A percentile compares a stretch with the other conserved stretches of the same genome.
Conservation (phyloP, 2,888 invertebrate species). For the Drosophila lutescens region DNA sequence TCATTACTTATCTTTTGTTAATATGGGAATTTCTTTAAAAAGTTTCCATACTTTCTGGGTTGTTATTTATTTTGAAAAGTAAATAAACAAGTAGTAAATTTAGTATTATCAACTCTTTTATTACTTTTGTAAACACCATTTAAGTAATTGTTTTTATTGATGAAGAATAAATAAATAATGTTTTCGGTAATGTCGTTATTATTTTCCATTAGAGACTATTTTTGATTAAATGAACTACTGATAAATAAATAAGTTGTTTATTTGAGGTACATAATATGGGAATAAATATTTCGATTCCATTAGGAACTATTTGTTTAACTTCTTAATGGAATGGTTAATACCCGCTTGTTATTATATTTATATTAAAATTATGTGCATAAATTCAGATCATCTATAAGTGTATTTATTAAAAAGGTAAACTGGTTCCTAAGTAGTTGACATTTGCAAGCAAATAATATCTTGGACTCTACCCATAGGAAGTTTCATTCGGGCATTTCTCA, state of each 20-base stretch:
- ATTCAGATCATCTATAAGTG: neutral
- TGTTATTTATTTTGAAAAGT: neutral
- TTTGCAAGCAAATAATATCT: conserved; percentile 13
- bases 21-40: neutral
- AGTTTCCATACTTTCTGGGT: neutral
- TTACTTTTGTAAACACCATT: neutral
- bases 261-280: too few species aligned
- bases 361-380: conserved; percentile 15
- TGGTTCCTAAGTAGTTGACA: conserved; percentile 21
- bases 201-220: neutral
- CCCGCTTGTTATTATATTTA: neutral
- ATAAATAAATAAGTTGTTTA: neutral
- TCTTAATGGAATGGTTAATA: neutral
- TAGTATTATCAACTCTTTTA: neutral
- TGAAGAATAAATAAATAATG: neutral
- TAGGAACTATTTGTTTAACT: neutral
- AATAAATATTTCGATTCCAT: neutral
- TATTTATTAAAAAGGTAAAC: conserved; percentile 3
- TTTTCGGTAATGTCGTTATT: neutral
- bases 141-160: neutral
- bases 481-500: neutral
- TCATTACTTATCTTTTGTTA: conserved; percentile 1
- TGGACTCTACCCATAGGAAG: neutral
- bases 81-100: conserved; percentile 5
- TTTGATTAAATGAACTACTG: neutral